Evolutionary conservation across 2,113 vertebrate species (phyloP).

Genomic region (Barbus barbus): DNA sequence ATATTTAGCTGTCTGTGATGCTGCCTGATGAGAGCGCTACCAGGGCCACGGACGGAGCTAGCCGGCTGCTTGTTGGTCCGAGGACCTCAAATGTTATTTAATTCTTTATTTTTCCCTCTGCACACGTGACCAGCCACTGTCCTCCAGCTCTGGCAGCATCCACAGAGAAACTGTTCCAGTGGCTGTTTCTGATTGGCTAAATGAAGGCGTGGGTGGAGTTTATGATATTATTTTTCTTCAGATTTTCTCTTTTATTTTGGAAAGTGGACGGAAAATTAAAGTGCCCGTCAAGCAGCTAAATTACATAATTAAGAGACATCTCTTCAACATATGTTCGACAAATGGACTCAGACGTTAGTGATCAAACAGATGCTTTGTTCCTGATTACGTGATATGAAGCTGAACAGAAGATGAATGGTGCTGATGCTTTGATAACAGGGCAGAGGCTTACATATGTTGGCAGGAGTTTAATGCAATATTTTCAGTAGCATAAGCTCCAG

Average conservation of each 20-base stretch:
- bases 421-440: conserved; percentile 3
- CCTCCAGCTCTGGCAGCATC: neutral
- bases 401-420: conserved; percentile 1
- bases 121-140: conserved; percentile 29
- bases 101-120: neutral
- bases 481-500: conserved; percentile 20
- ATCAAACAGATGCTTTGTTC: conserved; percentile 34
- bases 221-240: neutral
- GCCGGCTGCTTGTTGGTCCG: conserved; percentile 20
- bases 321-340: neutral
- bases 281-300: neutral
- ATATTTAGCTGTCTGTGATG: conserved; percentile 42
- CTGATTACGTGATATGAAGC: neutral
- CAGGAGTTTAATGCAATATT: conserved; percentile 28
- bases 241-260: neutral
- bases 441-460: conserved; percentile 16
- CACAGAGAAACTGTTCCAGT: neutral
- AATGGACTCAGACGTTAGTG: neutral
- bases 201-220: neutral
- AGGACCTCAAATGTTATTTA: conserved; percentile 15
- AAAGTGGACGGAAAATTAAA: neutral
- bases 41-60: conserved; percentile 7
- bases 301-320: conserved; percentile 4
- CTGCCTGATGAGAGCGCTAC: conserved; percentile 25
- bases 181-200: neutral